Base-by-base conservation (phyloP, 2,113 vertebrate genomes). In the Mormyrus iriodes region DNA sequence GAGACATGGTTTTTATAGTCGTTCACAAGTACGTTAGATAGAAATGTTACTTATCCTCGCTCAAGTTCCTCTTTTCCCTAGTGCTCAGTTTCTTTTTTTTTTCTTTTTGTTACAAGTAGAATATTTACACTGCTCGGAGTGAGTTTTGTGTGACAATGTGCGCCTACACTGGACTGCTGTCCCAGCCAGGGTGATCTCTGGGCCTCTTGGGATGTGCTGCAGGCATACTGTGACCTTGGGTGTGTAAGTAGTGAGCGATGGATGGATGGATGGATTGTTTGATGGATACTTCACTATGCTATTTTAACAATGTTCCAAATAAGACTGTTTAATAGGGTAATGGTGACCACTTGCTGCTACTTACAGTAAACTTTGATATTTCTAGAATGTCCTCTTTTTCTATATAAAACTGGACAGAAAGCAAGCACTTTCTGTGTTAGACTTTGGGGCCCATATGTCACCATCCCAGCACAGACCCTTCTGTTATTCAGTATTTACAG, bases 401-500 rank as follows among this genome's bases (percentile, higher is more conserved):
- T 79, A 42, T 42, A 79, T 46, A 13, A n/a, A 85, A 49, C 44
- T n/a, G 44, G 44, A 49, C 2, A 12, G 44, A 85, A 85, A 48
- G 19, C 0, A 4, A 48, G 39, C 19, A 6, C 21, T 19, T 39
- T 12, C 17, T 8, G 69, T 76, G 39, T 76, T 6, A 35, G 35
- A 39, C 69, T 76, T 42, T 19, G 24, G 39, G 79, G 19, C 82
- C 82, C 24, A 17, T 48, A 24, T 84, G 35, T 12, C 21, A 15
- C 82, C 39, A 42, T 84, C 42, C 82, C 6, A 48, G 85, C 35
- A 53, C 39, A 48, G 55, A 46, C 55, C 86, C 90, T 83, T 51
- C 5, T 87, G 82, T 85, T 90, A 90, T 89, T 89, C 65, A 90
- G 88, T 90, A 92, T 90, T 90, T 91, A 90, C 89, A 55, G 89